Percentiles rank a stretch among this genome's conserved stretches.
Conservation (phyloP, 2,888 invertebrate species). For the Aphodius sticticus region DNA sequence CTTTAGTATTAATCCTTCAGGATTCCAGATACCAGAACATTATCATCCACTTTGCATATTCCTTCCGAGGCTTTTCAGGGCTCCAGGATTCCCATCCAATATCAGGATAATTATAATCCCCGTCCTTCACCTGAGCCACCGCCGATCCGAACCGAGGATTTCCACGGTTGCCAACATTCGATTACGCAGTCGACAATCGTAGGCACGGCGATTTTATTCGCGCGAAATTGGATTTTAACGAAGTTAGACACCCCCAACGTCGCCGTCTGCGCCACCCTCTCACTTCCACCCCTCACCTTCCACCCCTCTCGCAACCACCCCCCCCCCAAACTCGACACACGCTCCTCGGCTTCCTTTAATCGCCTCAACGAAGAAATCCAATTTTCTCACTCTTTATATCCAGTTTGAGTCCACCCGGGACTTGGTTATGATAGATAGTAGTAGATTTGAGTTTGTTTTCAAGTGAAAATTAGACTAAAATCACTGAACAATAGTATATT, state of each 20-base stretch:
- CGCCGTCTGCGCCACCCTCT: background rate
- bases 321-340: background rate
- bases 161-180: slow-evolving; percentile 4
- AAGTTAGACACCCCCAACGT: background rate
- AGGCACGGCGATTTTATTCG: background rate
- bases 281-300: background rate
- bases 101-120: background rate
- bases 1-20: too few species aligned
- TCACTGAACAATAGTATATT: too few species aligned
- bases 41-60: background rate
- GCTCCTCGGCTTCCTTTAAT: background rate
- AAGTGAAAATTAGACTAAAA: too few species aligned
- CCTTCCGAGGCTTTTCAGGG: background rate
- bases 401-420: too few species aligned
- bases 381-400: slow-evolving; percentile 7
- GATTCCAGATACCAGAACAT: background rate
- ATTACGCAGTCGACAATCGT: slow-evolving; percentile 4
- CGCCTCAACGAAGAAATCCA: background rate
- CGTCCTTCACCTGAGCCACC: background rate
- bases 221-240: background rate
- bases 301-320: background rate
- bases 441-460: too few species aligned
- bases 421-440: too few species aligned
- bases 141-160: background rate
- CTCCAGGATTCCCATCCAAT: background rate